Evolutionary conservation across 2,888 invertebrate species (phyloP).

Genomic region (Lamproptera curius): DNA sequence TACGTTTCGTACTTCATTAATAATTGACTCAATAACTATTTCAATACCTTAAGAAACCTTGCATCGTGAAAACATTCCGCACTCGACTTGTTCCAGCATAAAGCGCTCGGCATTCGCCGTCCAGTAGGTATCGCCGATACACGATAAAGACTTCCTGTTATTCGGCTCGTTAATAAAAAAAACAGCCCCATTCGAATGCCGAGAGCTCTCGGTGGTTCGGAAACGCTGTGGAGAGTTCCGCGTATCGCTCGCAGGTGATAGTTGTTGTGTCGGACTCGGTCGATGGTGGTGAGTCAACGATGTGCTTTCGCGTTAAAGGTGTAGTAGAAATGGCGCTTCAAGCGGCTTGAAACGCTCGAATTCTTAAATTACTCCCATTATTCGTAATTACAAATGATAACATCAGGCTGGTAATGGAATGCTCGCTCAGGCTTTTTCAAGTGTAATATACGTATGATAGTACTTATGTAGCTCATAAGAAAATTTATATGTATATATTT

Average conservation of each 20-base stretch:
- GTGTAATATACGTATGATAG: no score
- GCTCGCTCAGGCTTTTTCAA: no score
- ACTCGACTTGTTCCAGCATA: background rate
- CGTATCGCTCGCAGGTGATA: conserved; percentile 17
- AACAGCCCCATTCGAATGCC: conserved; percentile 17
- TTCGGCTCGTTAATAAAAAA: conserved; percentile 17
- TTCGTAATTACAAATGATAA: no score
- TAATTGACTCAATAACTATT: background rate
- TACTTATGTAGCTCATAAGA: no score
- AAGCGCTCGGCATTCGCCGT: background rate
- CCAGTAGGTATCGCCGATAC: background rate
- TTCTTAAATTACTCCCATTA: no score
- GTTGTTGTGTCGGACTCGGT: conserved; percentile 4
- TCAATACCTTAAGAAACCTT: background rate
- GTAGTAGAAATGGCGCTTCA: no score
- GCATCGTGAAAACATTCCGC: background rate
- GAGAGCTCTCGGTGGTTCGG: conserved; percentile 10
- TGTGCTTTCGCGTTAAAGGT: background rate
- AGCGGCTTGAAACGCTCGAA: no score
- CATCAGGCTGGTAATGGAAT: no score
- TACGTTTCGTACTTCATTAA: no score
- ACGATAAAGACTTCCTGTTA: conserved; percentile 14
- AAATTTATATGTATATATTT: no score
- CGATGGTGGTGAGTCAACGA: conserved; percentile 7
- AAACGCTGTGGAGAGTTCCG: conserved; percentile 14